phyloP scores from a whole-genome alignment of 2,797 vertebrate species.

The Hafferia zeledoni region DNA sequence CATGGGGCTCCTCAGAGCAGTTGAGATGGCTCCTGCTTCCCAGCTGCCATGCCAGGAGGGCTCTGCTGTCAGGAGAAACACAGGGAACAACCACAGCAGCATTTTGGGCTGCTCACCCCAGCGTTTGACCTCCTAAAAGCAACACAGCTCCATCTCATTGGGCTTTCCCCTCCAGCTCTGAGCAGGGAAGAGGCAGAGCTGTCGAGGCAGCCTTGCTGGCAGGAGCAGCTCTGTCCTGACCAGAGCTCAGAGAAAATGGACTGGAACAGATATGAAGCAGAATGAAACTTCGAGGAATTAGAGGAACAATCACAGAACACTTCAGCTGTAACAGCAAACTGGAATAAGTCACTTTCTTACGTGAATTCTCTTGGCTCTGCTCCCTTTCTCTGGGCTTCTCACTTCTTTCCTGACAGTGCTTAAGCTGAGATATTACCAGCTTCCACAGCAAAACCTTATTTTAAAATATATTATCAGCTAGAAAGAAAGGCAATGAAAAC shows the following conservation, averaged over 20 bases:
- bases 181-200: not conserved
- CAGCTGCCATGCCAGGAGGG: fast-evolving
- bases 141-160: not conserved
- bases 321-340: not conserved
- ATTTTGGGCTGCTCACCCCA: not conserved
- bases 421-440: not conserved
- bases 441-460: not conserved
- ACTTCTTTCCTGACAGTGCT: not conserved
- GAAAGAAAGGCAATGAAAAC: not conserved
- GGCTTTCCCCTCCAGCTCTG: not conserved
- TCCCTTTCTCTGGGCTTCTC: not conserved
- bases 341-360: not conserved
- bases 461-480: not conserved
- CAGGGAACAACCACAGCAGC: not conserved
- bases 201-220: fast-evolving
- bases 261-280: not conserved
- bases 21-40: not conserved
- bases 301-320: not conserved
- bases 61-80: not conserved
- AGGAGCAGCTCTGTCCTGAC: not conserved
- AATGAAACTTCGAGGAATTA: not conserved
- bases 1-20: not conserved
- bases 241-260: not conserved
- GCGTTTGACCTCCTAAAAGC: not conserved
- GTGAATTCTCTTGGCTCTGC: not conserved